phyloP scores from a whole-genome alignment of 2,888 invertebrate species.

The Junonia oenone region DNA sequence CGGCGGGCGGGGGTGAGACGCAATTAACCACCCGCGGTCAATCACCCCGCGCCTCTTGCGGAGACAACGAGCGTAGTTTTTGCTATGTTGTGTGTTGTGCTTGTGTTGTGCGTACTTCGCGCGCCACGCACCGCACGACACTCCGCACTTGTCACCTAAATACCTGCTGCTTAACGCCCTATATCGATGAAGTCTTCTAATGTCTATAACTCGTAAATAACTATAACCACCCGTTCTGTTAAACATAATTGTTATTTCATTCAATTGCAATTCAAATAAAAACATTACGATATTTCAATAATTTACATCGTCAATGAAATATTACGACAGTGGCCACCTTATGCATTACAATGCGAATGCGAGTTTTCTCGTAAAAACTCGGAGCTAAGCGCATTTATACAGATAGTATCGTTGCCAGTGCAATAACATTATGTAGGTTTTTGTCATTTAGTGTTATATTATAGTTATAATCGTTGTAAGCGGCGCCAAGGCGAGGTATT shows the following conservation, averaged over 20 bases:
- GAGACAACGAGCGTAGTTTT: conserved; percentile 20
- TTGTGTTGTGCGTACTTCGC: conserved; percentile 6
- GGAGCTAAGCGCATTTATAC: neutral
- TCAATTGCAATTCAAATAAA: neutral
- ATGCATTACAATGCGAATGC: neutral
- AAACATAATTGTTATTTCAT: neutral
- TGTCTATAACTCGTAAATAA: neutral
- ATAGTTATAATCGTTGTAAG: neutral
- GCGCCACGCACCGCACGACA: neutral
- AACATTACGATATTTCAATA: neutral
- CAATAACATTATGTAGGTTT: neutral
- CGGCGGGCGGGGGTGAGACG: conserved; percentile 39
- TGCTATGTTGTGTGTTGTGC: conserved; percentile 14
- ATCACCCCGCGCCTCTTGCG: conserved; percentile 48
- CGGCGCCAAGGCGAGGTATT: neutral
- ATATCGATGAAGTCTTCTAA: neutral
- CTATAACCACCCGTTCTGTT: neutral
- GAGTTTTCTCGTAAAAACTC: neutral
- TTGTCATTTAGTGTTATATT: neutral
- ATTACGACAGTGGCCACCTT: neutral
- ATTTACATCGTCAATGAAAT: neutral
- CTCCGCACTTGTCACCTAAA: neutral
- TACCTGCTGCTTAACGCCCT: no score
- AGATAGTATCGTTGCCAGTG: neutral
- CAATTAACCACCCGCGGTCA: conserved; percentile 69